These are phyloP conservation scores for Synanthedon formicaeformis DNA, from an alignment of 2,888 invertebrate genomes.

Conservation along the genomic window DNA sequence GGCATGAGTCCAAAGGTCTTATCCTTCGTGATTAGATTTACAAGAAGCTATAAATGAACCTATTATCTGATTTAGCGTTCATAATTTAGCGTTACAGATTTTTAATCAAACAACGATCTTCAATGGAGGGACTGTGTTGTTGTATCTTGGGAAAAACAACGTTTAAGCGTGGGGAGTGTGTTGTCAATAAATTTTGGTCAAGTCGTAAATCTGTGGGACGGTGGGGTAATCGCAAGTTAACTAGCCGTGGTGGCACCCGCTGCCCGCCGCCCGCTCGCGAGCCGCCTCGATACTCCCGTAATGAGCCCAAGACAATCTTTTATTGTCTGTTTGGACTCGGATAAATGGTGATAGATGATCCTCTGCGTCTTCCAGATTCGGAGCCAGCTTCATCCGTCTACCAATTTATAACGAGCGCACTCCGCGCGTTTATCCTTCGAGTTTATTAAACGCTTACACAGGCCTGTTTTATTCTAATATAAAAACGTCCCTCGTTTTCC, in stretches of 20 bases:
- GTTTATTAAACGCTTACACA: conserved; percentile 26
- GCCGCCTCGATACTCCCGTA: conserved; percentile 33
- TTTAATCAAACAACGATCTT: too few species aligned
- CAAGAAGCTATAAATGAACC: background rate
- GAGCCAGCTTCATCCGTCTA: conserved; percentile 38
- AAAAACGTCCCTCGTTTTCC: conserved; percentile 40
- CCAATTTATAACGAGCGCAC: conserved; percentile 35
- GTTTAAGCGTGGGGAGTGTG: conserved; percentile 3
- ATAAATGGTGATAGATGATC: conserved; percentile 63
- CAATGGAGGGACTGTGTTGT: background rate
- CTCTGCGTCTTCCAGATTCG: conserved; percentile 39
- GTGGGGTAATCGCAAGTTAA: conserved; percentile 33
- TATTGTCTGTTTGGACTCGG: conserved; percentile 53
- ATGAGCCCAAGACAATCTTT: conserved; percentile 54
- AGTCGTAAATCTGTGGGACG: conserved; percentile 18
- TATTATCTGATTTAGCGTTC: background rate
- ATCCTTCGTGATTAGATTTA: background rate
- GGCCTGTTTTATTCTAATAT: conserved; percentile 22
- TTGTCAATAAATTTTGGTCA: conserved; percentile 17
- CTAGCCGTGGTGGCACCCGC: conserved; percentile 28
- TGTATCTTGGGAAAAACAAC: background rate
- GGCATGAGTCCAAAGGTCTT: conserved; percentile 18
- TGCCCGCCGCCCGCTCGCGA: conserved; percentile 13
- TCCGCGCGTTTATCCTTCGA: conserved; percentile 21
- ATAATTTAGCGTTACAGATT: too few species aligned